A percentile compares a stretch with the other conserved stretches of the same genome.
phyloP scores from a whole-genome alignment of 2,797 vertebrate genomes.

The Enteromius mattozi region DNA sequence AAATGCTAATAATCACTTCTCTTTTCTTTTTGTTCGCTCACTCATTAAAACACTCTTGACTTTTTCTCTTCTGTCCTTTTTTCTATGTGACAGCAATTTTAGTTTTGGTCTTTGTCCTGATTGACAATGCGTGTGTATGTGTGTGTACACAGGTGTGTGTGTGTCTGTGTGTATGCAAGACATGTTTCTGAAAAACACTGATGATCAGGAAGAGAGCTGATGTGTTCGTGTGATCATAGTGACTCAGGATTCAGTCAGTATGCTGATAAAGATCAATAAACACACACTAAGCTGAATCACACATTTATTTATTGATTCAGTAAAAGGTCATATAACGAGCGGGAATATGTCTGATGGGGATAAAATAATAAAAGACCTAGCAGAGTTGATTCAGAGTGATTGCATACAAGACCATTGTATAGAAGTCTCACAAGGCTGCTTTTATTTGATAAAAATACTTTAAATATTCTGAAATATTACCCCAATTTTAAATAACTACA shows the following conservation, averaged over 20 bases:
- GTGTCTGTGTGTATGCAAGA: neutral
- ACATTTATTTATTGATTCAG: neutral
- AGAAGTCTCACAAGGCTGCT: neutral
- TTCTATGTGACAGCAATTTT: neutral
- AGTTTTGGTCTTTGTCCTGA: neutral
- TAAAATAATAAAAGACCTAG: neutral
- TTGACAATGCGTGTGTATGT: neutral
- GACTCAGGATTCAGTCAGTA: neutral
- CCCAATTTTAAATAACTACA: neutral
- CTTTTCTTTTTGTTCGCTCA: neutral
- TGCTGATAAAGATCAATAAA: neutral
- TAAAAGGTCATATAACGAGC: neutral
- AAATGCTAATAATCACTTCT: neutral
- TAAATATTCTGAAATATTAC: neutral
- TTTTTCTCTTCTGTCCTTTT: neutral
- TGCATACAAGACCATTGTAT: neutral
- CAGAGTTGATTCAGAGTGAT: neutral
- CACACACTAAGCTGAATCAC: neutral
- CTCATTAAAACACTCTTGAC: neutral
- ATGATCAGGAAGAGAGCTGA: constrained; percentile 1
- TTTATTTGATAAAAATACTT: neutral
- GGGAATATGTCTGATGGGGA: neutral
- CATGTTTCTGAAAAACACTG: neutral
- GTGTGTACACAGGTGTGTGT: neutral
- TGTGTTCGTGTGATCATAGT: neutral